These are phyloP conservation scores for Thysanoteuthis rhombus DNA, from an alignment of 2,888 invertebrate genomes.

Conservation along the genomic window DNA sequence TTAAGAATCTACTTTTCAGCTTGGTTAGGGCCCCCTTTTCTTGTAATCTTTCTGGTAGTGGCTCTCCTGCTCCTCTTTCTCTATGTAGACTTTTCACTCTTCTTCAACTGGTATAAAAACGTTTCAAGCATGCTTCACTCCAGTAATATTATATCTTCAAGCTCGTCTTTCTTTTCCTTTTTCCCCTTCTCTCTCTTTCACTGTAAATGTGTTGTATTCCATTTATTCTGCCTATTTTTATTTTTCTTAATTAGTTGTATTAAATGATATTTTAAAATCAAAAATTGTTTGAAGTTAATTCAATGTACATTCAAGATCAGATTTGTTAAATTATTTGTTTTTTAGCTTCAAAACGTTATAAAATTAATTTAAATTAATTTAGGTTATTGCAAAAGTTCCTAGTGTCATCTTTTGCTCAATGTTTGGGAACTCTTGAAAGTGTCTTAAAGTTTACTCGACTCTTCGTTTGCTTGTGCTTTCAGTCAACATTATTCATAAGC, in stretches of 20 bases:
- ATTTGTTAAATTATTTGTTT: not conserved
- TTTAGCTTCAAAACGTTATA: not conserved
- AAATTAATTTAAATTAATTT: not conserved
- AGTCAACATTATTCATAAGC: too few species aligned
- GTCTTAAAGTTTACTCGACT: not conserved
- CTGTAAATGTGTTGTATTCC: not conserved
- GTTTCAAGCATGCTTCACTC: not conserved
- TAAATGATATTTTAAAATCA: not conserved
- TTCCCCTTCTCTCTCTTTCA: not conserved
- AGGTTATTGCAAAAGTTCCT: not conserved
- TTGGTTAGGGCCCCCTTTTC: not conserved
- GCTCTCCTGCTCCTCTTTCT: not conserved
- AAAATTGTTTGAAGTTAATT: not conserved
- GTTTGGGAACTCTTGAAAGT: not conserved
- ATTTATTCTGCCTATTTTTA: not conserved
- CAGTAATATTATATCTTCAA: not conserved
- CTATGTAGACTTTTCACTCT: not conserved
- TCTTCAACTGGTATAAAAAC: not conserved
- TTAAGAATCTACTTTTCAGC: not conserved
- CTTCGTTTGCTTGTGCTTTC: too few species aligned
- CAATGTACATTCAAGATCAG: not conserved
- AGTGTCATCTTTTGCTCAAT: not conserved
- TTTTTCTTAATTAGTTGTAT: not conserved
- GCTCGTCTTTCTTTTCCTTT: not conserved
- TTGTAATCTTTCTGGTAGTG: too few species aligned